Evolutionary conservation across 1,140 invertebrate genomes (phyloP).

Genomic region (Drosophila azteca): DNA sequence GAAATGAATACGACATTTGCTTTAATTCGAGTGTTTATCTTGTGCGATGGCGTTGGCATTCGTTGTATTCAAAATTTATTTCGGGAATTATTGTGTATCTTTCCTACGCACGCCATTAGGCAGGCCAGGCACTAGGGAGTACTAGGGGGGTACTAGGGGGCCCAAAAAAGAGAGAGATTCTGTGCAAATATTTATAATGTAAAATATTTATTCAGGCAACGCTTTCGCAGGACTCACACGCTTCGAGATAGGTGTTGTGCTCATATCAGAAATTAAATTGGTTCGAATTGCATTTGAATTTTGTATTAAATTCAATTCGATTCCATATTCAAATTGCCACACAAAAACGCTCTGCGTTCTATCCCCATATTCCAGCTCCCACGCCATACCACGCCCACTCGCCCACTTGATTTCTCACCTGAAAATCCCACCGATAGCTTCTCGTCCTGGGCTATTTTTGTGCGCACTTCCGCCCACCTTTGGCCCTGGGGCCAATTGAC

Average conservation of each 20-base stretch:
- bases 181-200: slow-evolving; percentile 35
- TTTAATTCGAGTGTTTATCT: slow-evolving; percentile 38
- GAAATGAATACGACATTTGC: slow-evolving; percentile 19
- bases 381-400: no score
- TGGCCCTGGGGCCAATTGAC: slow-evolving; percentile 42
- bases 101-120: slow-evolving; percentile 5
- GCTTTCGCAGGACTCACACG: slow-evolving; percentile 9
- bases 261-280: slow-evolving; percentile 40
- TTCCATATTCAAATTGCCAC: slow-evolving; percentile 28
- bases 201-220: slow-evolving; percentile 39
- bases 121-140: no score
- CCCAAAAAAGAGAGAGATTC: slow-evolving; percentile 19
- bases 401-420: no score
- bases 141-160: no score
- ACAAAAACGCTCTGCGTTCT: background rate
- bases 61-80: slow-evolving; percentile 12
- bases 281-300: slow-evolving; percentile 38
- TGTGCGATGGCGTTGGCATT: background rate
- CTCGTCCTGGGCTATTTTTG: slow-evolving; percentile 40
- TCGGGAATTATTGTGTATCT: slow-evolving; percentile 7
- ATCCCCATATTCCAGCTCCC: background rate
- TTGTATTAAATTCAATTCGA: slow-evolving; percentile 33
- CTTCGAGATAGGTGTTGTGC: background rate
- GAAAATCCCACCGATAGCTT: no score
- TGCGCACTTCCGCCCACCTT: slow-evolving; percentile 1